Base-by-base conservation (phyloP, 2,888 invertebrate species). In the Paralinhomoeus sp. region DNA sequence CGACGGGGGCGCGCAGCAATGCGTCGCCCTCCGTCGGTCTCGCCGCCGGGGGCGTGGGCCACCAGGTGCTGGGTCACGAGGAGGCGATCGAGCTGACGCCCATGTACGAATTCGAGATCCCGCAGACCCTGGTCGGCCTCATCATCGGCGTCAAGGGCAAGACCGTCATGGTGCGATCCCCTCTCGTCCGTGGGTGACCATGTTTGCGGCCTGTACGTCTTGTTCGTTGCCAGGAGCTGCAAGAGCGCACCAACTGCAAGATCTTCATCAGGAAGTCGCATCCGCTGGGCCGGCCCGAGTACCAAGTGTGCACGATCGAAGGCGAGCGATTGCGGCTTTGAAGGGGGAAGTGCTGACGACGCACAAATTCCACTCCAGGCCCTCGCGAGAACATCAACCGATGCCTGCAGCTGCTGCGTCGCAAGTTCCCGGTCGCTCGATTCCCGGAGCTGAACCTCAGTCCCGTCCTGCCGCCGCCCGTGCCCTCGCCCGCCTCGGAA, bases 41-140 rank as follows among this genome's bases (percentile, higher is more conserved):
- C n/a, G n/a, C n/a, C n/a, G n/a, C n/a, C n/a, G n/a, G n/a, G n/a
- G n/a, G n/a, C n/a, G n/a, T n/a, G n/a, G n/a, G n/a, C n/a, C n/a
- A n/a, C n/a, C n/a, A n/a, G n/a, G n/a, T n/a, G n/a, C n/a, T n/a
- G n/a, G n/a, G n/a, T n/a, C n/a, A n/a, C n/a, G n/a, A n/a, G n/a
- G n/a, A n/a, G n/a, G n/a, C n/a, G n/a, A n/a, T n/a, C n/a, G n/a
- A n/a, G 31, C 31, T 31, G 9, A 15, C 52, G 38, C 61, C 60
- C 24, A 53, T 57, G 48, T 61, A 61, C 52, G 61, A 61, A 43
- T 62, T 61, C 47, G 61, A 62, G 45, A 55, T 61, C 36, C 61
- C 61, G 21, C 57, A 62, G 48, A 53, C 54, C 35, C 50, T 62
- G 34, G 61, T 61, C 41, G 61, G 61, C 22, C 51, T 61, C 23